phyloP scores from a whole-genome alignment of 2,113 vertebrate species.

The Microcebus ravelobensis region DNA sequence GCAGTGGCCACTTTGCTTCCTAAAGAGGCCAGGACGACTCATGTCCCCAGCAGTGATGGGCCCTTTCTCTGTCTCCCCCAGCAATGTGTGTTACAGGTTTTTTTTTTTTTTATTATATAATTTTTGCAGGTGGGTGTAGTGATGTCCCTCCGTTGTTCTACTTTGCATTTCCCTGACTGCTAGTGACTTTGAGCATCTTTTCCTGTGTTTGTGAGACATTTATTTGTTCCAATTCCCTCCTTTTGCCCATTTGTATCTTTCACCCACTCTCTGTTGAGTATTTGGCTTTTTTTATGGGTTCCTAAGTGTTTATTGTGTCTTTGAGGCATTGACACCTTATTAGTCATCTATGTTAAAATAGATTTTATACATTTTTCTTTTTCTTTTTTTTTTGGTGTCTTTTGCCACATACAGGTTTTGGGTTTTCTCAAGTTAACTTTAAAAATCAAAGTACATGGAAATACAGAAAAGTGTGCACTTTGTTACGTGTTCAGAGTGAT shows the following conservation, averaged over 20 bases:
- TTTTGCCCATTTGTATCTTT: neutral
- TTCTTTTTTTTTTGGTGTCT: neutral
- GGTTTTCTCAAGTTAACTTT: neutral
- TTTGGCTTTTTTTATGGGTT: neutral
- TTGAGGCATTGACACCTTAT: neutral
- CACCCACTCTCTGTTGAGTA: neutral
- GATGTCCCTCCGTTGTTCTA: neutral
- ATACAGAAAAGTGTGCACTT: neutral
- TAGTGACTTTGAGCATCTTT: neutral
- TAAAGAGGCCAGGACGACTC: too few species aligned
- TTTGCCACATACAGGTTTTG: neutral
- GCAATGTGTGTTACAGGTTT: neutral
- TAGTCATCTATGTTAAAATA: neutral
- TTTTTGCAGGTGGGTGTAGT: neutral
- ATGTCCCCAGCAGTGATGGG: rapidly evolving
- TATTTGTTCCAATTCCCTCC: neutral
- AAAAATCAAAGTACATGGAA: too few species aligned
- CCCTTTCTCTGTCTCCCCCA: neutral
- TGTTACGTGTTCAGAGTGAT: neutral
- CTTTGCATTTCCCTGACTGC: neutral
- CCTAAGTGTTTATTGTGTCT: neutral
- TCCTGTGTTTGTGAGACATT: neutral
- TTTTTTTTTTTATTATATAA: too few species aligned
- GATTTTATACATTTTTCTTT: neutral
- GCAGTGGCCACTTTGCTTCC: neutral